Evolutionary conservation across 2,888 invertebrate species (phyloP).

Genomic region (Hipparchia sbordonii): DNA sequence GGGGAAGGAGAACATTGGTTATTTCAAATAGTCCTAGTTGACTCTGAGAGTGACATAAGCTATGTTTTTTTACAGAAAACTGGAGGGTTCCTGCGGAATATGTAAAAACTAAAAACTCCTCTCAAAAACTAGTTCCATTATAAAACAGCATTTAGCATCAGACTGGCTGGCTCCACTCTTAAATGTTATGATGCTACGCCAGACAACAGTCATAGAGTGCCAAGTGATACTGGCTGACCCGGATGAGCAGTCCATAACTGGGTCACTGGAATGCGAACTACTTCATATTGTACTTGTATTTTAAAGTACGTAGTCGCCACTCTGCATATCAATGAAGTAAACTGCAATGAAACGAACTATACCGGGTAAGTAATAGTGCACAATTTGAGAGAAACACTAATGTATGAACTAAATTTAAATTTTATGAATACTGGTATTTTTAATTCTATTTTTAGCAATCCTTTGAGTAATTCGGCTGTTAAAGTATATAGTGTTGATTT

Average conservation of each 20-base stretch:
- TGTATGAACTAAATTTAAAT: too few species aligned
- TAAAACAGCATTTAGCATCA: not conserved
- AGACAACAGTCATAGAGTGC: slow-evolving; percentile 3
- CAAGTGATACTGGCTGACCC: slow-evolving; percentile 11
- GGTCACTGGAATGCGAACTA: slow-evolving; percentile 6
- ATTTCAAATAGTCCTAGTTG: too few species aligned
- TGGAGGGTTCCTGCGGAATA: too few species aligned
- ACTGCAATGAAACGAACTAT: not conserved
- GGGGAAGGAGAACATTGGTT: too few species aligned
- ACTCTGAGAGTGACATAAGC: too few species aligned
- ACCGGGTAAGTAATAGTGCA: too few species aligned
- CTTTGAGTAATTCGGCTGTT: too few species aligned
- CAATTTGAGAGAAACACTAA: too few species aligned
- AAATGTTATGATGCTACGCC: slow-evolving; percentile 1
- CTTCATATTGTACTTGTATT: slow-evolving; percentile 1
- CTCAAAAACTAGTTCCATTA: not conserved
- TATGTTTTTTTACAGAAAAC: too few species aligned
- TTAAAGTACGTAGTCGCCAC: not conserved
- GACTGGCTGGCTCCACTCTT: slow-evolving; percentile 19
- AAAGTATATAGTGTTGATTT: too few species aligned
- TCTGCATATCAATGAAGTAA: not conserved
- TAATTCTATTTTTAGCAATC: too few species aligned
- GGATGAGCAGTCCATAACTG: slow-evolving; percentile 2
- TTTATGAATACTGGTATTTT: too few species aligned
- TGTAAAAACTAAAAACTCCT: not conserved